Percentiles rank a stretch among this genome's conserved stretches.
These are phyloP conservation scores for Nanorana parkeri DNA, from an alignment of 2,113 vertebrate genomes.

Conservation along the genomic window DNA sequence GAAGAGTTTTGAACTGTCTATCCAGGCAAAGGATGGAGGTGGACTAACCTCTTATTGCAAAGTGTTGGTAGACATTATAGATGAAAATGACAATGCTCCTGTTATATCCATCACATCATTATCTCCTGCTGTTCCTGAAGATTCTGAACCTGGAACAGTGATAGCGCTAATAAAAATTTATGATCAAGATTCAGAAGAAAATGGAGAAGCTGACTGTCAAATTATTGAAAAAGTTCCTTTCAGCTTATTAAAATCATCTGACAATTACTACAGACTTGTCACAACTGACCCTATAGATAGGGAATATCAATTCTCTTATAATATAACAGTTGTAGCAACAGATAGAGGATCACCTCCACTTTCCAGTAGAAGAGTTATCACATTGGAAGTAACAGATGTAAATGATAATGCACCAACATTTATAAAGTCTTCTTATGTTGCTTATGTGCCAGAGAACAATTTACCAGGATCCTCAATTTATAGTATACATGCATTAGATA, in stretches of 20 bases:
- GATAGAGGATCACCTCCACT: conserved; percentile 74
- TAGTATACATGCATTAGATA: conserved; percentile 53
- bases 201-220: conserved; percentile 39
- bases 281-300: conserved; percentile 69
- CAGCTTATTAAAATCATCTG: conserved; percentile 63
- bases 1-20: conserved; percentile 57
- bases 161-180: conserved; percentile 65
- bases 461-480: conserved; percentile 34
- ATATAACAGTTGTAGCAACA: conserved; percentile 61
- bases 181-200: conserved; percentile 61
- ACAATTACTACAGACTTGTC: conserved; percentile 73
- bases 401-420: conserved; percentile 65
- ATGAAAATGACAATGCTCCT: neutral
- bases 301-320: conserved; percentile 65
- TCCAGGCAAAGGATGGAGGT: conserved; percentile 28
- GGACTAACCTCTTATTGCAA: neutral
- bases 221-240: conserved; percentile 57
- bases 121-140: neutral
- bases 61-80: neutral
- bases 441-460: conserved; percentile 69
- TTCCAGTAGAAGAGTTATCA: conserved; percentile 73
- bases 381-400: conserved; percentile 65
- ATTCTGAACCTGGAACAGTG: conserved; percentile 57
- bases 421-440: conserved; percentile 48
- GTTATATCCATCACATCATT: neutral